These are phyloP conservation scores for Bombus ignitus DNA, from an alignment of 1,140 invertebrate species.

Conservation along the genomic window DNA sequence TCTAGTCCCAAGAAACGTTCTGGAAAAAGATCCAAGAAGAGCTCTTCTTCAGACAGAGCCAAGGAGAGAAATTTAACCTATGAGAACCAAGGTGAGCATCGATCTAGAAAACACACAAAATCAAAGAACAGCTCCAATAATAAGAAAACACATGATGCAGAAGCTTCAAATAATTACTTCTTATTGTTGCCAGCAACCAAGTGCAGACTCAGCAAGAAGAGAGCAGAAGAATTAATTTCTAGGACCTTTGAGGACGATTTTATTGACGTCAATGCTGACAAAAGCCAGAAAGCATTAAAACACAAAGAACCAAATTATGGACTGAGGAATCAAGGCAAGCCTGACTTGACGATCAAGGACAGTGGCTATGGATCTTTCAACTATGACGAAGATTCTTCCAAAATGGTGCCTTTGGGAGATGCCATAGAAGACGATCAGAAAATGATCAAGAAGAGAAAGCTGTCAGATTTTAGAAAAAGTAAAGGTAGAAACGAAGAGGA, in stretches of 20 bases:
- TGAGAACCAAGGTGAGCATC: slow-evolving; percentile 14
- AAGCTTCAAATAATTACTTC: slow-evolving; percentile 1
- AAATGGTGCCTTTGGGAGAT: slow-evolving; percentile 1
- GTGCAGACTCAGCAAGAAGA: slow-evolving; percentile 77
- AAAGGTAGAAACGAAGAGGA: slow-evolving; percentile 15
- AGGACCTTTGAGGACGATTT: slow-evolving; percentile 55
- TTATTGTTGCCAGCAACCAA: slow-evolving; percentile 54
- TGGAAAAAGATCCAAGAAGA: slow-evolving; percentile 35
- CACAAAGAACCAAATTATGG: slow-evolving; percentile 49
- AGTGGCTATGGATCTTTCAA: slow-evolving; percentile 32
- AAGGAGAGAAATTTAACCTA: background rate
- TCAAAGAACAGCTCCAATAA: slow-evolving; percentile 35
- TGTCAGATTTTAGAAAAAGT: slow-evolving; percentile 11
- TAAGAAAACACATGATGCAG: slow-evolving; percentile 34
- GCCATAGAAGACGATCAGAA: slow-evolving; percentile 14
- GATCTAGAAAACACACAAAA: slow-evolving; percentile 24
- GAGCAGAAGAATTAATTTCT: slow-evolving; percentile 74
- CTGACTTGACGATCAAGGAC: slow-evolving; percentile 33
- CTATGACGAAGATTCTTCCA: slow-evolving; percentile 24
- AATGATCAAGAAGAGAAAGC: slow-evolving; percentile 9
- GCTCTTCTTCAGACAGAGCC: slow-evolving; percentile 22
- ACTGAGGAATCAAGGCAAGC: slow-evolving; percentile 49
- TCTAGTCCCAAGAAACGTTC: slow-evolving; percentile 23
- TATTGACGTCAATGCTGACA: background rate
- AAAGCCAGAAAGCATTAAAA: slow-evolving; percentile 17